Conservation (phyloP, 2,888 invertebrate species). For the Ophioninae sp. region DNA sequence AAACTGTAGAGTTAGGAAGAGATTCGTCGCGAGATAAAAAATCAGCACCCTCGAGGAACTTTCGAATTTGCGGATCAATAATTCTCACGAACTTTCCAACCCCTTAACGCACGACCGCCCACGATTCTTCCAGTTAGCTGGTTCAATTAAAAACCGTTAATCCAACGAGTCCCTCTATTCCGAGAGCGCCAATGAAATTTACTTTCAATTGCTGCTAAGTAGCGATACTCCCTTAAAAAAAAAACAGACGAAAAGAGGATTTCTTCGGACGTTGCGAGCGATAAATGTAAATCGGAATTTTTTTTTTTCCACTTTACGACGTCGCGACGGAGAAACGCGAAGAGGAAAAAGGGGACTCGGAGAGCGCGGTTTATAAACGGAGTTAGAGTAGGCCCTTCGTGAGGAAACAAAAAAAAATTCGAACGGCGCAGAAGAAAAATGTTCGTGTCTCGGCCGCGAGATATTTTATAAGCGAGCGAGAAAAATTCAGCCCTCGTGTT, state of each 20-base stretch:
- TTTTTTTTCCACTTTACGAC: constrained; percentile 11
- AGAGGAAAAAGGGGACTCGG: neutral
- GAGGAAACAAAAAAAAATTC: constrained; percentile 6
- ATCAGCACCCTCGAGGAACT: neutral
- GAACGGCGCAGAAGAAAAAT: neutral
- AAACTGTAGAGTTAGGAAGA: neutral
- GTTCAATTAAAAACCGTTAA: constrained; percentile 10
- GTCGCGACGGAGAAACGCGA: neutral
- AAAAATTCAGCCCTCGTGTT: constrained; percentile 37
- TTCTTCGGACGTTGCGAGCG: neutral
- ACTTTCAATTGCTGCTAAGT: neutral
- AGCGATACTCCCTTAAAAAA: neutral
- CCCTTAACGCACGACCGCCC: neutral
- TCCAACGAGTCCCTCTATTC: neutral
- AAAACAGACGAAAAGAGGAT: neutral
- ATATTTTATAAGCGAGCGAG: constrained; percentile 27
- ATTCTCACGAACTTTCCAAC: neutral
- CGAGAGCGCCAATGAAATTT: neutral
- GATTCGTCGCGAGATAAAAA: neutral
- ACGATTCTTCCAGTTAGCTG: neutral
- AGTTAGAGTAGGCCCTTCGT: neutral
- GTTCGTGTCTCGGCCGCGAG: neutral
- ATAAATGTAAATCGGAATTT: neutral
- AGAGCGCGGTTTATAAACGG: neutral
- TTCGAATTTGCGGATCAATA: neutral